Conservation (phyloP, 2,797 vertebrate species). For the Pangasius sanitwongsei region DNA sequence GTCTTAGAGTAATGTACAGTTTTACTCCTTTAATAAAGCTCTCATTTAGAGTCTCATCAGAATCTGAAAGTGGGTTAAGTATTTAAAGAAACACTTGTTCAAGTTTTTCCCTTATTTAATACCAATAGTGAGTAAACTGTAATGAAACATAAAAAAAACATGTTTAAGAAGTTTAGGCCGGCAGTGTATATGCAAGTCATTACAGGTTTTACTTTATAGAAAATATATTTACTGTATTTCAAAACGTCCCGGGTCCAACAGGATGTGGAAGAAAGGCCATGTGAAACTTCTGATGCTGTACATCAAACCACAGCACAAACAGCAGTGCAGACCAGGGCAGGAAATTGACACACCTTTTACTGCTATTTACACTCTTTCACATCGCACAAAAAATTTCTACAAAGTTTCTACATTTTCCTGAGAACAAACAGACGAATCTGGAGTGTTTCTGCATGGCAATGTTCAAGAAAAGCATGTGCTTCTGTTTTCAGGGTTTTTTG, state of each 20-base stretch:
- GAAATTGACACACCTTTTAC: background rate
- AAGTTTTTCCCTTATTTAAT: background rate
- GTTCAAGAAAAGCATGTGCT: background rate
- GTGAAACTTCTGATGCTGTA: background rate
- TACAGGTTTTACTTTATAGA: background rate
- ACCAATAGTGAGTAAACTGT: background rate
- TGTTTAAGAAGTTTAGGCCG: background rate
- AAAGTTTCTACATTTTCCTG: background rate
- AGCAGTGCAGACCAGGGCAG: background rate
- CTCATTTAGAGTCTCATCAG: background rate
- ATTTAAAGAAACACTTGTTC: background rate
- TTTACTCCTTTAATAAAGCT: background rate
- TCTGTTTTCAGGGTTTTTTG: background rate
- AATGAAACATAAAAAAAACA: background rate
- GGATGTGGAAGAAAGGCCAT: constrained; percentile 13
- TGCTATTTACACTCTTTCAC: background rate
- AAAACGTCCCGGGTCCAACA: background rate
- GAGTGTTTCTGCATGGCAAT: background rate
- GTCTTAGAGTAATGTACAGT: too few relatives aligned
- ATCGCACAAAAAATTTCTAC: background rate
- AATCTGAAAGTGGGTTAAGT: background rate
- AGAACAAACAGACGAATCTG: background rate
- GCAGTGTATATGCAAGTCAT: too few relatives aligned
- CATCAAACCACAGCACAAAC: background rate
- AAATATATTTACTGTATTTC: background rate